A percentile compares a stretch with the other conserved stretches of the same genome.
These are phyloP conservation scores for Lepidochrysops patricia DNA, from an alignment of 2,888 invertebrate genomes.

Conservation along the genomic window DNA sequence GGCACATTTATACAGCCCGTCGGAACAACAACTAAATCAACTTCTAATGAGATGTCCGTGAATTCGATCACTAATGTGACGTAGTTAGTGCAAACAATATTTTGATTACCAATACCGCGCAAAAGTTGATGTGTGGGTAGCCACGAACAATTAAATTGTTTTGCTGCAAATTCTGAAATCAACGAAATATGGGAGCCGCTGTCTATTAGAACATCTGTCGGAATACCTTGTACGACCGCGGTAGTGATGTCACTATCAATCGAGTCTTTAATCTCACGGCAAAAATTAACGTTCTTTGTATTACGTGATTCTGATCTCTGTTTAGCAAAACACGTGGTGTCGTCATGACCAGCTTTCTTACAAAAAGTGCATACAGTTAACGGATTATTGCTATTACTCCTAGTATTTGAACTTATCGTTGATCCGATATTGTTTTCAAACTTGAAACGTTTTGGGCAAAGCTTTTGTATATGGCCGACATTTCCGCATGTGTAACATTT, in stretches of 20 bases:
- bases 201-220: conserved; percentile 26
- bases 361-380: not conserved
- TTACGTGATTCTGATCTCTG: conserved; percentile 6
- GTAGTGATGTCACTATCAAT: conserved; percentile 1
- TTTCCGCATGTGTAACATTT: not conserved
- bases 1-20: conserved; percentile 21
- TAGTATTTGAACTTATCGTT: not conserved
- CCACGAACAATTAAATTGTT: conserved; percentile 14
- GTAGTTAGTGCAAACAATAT: conserved; percentile 14
- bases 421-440: not conserved
- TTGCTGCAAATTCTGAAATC: conserved; percentile 19
- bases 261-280: not conserved
- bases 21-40: conserved; percentile 25
- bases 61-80: conserved; percentile 21
- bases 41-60: conserved; percentile 21
- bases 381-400: not conserved
- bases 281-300: not conserved
- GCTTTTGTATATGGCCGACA: not conserved
- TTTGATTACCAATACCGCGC: conserved; percentile 18
- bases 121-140: not conserved
- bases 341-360: not conserved
- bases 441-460: not conserved
- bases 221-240: conserved; percentile 18
- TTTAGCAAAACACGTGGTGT: not conserved
- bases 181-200: conserved; percentile 24